Conservation (phyloP, 2,113 vertebrate species). For the Nyctereutes procyonoides region DNA sequence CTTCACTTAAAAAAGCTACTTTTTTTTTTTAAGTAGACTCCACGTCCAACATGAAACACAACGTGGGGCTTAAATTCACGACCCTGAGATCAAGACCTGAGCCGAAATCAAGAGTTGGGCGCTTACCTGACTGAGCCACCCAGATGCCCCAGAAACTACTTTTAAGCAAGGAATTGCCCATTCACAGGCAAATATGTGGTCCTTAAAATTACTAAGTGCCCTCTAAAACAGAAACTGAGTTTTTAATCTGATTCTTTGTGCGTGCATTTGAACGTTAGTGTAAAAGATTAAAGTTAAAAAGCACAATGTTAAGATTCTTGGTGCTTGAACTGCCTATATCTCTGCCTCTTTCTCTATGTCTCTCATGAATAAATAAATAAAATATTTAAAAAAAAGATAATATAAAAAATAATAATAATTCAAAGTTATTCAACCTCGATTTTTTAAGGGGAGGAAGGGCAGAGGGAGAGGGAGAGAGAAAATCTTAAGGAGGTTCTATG, state of each 20-base stretch:
- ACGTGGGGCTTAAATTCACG: neutral
- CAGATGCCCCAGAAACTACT: neutral
- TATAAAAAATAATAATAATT: neutral
- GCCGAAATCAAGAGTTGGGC: neutral
- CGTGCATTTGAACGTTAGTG: neutral
- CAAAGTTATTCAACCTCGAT: neutral
- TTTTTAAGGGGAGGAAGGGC: neutral
- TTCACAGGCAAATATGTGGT: neutral
- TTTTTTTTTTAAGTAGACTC: neutral
- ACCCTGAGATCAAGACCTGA: neutral
- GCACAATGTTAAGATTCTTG: neutral
- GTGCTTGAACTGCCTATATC: neutral
- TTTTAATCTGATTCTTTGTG: neutral
- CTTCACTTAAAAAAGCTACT: neutral
- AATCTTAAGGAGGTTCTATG: neutral
- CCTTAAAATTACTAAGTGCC: neutral
- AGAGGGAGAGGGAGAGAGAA: neutral
- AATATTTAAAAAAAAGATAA: too few species aligned
- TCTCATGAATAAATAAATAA: too few species aligned
- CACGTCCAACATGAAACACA: neutral
- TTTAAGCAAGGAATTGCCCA: neutral
- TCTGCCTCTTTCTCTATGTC: too few species aligned
- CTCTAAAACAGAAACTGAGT: neutral
- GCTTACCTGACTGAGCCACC: neutral
- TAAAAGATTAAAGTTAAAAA: slow-evolving; percentile 2